Evolutionary conservation across 35 echinoderm and acorn worm genomes (phyloP).

Genomic region (Ophioderma brevispina): DNA sequence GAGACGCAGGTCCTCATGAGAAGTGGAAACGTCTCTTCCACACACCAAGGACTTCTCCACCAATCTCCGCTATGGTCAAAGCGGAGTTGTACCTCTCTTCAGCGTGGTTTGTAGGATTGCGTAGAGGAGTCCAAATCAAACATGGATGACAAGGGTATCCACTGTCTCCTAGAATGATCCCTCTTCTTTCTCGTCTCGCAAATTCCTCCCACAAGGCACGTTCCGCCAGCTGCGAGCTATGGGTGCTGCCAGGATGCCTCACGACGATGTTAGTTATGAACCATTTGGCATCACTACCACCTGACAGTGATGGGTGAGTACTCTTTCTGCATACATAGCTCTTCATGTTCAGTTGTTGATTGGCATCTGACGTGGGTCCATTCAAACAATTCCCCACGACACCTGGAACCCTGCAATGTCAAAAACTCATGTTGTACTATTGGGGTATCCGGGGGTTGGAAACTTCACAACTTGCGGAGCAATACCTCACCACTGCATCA

Average conservation of each 20-base stretch:
- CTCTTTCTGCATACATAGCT: constrained; percentile 48
- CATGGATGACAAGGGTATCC: not conserved
- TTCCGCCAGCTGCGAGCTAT: not conserved
- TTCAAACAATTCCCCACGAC: constrained; percentile 7
- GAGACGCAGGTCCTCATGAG: not conserved
- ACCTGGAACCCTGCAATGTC: constrained; percentile 14
- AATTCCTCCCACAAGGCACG: not conserved
- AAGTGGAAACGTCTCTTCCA: not conserved
- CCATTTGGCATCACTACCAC: constrained; percentile 23
- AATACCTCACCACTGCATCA: not conserved
- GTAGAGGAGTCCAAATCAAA: not conserved
- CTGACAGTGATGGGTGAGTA: constrained; percentile 46
- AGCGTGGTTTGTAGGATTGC: not conserved
- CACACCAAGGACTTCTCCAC: not conserved
- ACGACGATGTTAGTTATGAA: too few relatives aligned
- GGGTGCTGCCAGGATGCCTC: too few relatives aligned
- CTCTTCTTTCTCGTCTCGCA: not conserved
- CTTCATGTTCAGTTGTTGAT: constrained; percentile 20
- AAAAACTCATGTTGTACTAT: constrained; percentile 4
- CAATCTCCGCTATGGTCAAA: not conserved
- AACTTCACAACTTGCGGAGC: not conserved
- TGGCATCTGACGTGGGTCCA: not conserved
- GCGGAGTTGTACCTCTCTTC: not conserved
- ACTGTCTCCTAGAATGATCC: not conserved
- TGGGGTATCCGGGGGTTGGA: not conserved